Evolutionary conservation across 2,797 vertebrate species (phyloP), one percentile per base, ranked within the genome.

Genomic region (Pseudochromis fuscus): DNA sequence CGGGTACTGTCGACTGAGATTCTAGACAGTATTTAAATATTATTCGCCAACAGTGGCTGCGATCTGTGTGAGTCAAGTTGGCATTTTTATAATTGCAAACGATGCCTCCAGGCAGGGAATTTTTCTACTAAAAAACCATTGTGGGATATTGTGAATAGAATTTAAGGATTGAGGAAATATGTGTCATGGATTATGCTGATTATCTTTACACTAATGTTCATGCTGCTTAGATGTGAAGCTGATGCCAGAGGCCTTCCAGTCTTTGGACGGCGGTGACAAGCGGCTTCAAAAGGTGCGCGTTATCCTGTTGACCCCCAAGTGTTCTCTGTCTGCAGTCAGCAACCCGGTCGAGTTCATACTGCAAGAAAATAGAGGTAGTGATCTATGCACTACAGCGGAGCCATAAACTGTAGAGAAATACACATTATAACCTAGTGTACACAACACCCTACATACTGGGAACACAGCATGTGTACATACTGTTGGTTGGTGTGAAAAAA

Each of bases 261-360:
- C 94, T 51, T 80, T 97, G 84, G 82, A 91, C 7, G 72, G 88
- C 2, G 76, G 73, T 52, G 94, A 96, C 68, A 66, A 66, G 0
- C 91, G 87, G 61, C 83, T 97, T 72, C 86, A 94, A 84, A 95
- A 94, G 7, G 93, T 95, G 53, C 92, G 87, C 64, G 87, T 96
- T 33, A 92, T 97, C 87, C 87, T 97, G 73, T 83, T 98, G 77
- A 89, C 93, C 4, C 96, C 97, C 37, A 94, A 87, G 4, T 97
- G 96, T 79, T 98, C 97, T 40, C 83, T 93, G 69, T 94, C 96
- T 52, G 96, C 95, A 28, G 85, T 95, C 82, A 94, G 95, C 80
- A 95, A 97, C 80, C 96, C 95, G 9, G 84, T 97, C 10, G 95
- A 97, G 51, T 95, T 96, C 77, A 94, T 98, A 82, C 86, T 97